Evolutionary conservation across 2,113 vertebrate species (phyloP).

Genomic region (Platanista minor): DNA sequence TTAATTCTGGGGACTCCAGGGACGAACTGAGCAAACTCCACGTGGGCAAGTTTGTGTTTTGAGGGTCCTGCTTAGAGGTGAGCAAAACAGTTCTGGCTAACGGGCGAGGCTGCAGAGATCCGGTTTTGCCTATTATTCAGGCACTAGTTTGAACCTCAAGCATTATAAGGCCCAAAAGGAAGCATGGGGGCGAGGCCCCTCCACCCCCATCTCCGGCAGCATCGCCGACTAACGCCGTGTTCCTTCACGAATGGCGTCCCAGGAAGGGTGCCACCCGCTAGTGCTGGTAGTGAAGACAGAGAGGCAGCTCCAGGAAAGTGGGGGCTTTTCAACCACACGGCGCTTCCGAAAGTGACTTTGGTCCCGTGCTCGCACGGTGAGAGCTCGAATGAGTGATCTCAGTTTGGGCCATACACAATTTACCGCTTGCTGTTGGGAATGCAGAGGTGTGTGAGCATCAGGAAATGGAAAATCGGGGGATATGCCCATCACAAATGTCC

Average conservation of each 20-base stretch:
- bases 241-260: not conserved
- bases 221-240: accelerated
- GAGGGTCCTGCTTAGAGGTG: not conserved
- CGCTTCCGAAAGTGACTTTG: accelerated
- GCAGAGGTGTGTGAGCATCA: too few relatives aligned
- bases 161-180: accelerated
- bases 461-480: accelerated
- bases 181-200: not conserved
- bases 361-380: not conserved
- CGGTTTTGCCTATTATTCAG: accelerated
- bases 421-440: not conserved
- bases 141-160: not conserved
- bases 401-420: not conserved
- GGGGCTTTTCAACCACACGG: accelerated
- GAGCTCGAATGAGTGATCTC: accelerated
- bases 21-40: not conserved
- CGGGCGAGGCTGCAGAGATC: accelerated
- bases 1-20: not conserved
- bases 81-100: not conserved
- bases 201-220: not conserved
- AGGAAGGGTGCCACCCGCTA: not conserved
- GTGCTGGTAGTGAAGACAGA: accelerated
- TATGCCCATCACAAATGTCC: accelerated
- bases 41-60: accelerated
- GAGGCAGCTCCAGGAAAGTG: not conserved